phyloP scores from a whole-genome alignment of 2,888 invertebrate genomes.

The Sphaerophoria taeniata region DNA sequence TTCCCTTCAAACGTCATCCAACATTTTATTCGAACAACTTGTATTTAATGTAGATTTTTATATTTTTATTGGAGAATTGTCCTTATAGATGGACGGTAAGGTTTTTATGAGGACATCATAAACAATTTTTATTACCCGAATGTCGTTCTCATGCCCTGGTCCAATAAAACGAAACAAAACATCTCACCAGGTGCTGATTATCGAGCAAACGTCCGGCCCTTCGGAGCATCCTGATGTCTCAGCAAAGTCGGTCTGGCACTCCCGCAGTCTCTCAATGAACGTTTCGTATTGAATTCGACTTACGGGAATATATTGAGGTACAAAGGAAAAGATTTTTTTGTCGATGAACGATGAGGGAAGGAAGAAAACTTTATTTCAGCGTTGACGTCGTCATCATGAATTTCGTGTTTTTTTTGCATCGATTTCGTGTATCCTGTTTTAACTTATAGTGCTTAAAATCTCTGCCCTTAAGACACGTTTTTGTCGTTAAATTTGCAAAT shows the following conservation, averaged over 20 bases:
- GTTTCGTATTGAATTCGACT: conserved; percentile 40
- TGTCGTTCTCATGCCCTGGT: conserved; percentile 15
- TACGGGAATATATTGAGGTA: conserved; percentile 38
- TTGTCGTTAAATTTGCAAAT: conserved; percentile 68
- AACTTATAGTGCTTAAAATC: conserved; percentile 34
- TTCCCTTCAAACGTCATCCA: neutral
- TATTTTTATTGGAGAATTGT: conserved; percentile 28
- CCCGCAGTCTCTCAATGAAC: neutral
- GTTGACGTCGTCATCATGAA: neutral
- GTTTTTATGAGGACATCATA: conserved; percentile 62
- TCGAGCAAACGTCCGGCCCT: neutral
- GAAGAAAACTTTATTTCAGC: neutral
- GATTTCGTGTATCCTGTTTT: conserved; percentile 25
- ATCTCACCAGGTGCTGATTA: conserved; percentile 42
- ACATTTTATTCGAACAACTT: conserved; percentile 33
- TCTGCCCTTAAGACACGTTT: conserved; percentile 65
- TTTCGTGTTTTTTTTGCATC: neutral
- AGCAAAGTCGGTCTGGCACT: neutral
- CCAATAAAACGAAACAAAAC: neutral
- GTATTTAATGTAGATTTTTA: conserved; percentile 22
- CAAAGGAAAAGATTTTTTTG: neutral
- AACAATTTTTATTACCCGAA: conserved; percentile 61
- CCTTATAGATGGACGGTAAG: conserved; percentile 49
- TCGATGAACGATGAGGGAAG: neutral
- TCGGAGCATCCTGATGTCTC: neutral